A percentile compares a stretch with the other conserved stretches of the same genome.
phyloP scores from a whole-genome alignment of 2,888 invertebrate species.

The Matsumyia berberina region DNA sequence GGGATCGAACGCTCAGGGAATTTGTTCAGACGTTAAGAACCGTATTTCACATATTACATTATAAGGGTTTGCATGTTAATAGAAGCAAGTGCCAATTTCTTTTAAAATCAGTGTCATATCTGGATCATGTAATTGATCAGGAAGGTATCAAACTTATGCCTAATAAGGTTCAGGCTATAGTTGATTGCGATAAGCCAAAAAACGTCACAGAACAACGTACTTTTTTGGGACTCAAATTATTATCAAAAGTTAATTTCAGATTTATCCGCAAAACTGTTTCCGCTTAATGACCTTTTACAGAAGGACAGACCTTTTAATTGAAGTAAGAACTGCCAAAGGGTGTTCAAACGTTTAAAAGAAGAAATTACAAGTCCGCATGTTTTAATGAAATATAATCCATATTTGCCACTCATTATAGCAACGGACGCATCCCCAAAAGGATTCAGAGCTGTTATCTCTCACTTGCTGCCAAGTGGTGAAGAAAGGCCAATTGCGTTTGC shows the following conservation, averaged over 20 bases:
- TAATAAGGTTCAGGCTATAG: slow-evolving; percentile 78
- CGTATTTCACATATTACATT: slow-evolving; percentile 21
- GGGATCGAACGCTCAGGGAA: not conserved
- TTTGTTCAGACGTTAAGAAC: slow-evolving; percentile 42
- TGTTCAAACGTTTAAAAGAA: slow-evolving; percentile 78
- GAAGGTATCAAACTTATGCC: slow-evolving; percentile 75
- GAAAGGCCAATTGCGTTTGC: slow-evolving; percentile 71
- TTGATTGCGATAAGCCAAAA: slow-evolving; percentile 75
- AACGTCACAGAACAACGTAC: slow-evolving; percentile 67
- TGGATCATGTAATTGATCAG: slow-evolving; percentile 58
- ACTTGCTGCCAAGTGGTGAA: slow-evolving; percentile 29
- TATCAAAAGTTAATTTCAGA: slow-evolving; percentile 69
- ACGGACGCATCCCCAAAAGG: slow-evolving; percentile 60
- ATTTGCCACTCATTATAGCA: slow-evolving; percentile 56
- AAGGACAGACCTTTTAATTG: slow-evolving; percentile 77
- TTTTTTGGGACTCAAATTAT: slow-evolving; percentile 56
- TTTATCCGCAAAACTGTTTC: slow-evolving; percentile 54
- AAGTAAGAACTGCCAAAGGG: slow-evolving; percentile 74
- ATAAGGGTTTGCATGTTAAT: slow-evolving; percentile 14
- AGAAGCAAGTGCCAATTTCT: slow-evolving; percentile 23
- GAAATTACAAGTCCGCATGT: slow-evolving; percentile 71
- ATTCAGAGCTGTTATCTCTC: slow-evolving; percentile 60
- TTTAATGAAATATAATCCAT: slow-evolving; percentile 59
- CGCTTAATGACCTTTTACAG: slow-evolving; percentile 58
- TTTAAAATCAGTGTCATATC: slow-evolving; percentile 43